Conservation (phyloP, 2,888 invertebrate genomes). For the Willowsia nigromaculata region DNA sequence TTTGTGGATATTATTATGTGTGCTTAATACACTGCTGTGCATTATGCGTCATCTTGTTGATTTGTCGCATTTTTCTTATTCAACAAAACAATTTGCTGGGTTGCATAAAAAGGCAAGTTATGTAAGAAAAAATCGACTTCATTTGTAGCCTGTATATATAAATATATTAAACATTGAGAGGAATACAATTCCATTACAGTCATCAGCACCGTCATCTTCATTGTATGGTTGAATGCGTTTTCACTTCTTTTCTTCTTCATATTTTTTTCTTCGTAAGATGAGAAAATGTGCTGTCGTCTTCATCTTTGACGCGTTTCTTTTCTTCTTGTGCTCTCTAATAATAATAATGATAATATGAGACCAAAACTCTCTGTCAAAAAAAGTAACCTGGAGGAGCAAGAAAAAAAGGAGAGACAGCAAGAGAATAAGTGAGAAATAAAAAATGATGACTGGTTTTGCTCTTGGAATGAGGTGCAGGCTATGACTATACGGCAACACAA, state of each 20-base stretch:
- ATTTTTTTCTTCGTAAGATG: constrained; percentile 2
- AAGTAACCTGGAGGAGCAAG: background rate
- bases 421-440: constrained; percentile 50
- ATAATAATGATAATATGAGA: background rate
- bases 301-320: constrained; percentile 35
- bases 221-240: background rate
- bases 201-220: background rate
- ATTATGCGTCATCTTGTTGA: constrained; percentile 30
- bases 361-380: constrained; percentile 4
- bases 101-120: background rate
- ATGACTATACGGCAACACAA: background rate
- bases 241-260: constrained; percentile 10
- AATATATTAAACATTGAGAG: background rate
- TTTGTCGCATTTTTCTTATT: constrained; percentile 20
- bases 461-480: background rate
- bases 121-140: no score
- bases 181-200: background rate
- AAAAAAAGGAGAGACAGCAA: background rate
- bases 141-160: background rate
- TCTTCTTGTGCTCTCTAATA: background rate
- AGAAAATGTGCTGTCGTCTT: constrained; percentile 24
- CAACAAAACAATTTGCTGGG: background rate
- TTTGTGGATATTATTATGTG: background rate
- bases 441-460: constrained; percentile 56
- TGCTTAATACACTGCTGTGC: background rate